These are phyloP conservation scores for Stratiomys singularior DNA, from an alignment of 2,888 invertebrate species.

Conservation along the genomic window DNA sequence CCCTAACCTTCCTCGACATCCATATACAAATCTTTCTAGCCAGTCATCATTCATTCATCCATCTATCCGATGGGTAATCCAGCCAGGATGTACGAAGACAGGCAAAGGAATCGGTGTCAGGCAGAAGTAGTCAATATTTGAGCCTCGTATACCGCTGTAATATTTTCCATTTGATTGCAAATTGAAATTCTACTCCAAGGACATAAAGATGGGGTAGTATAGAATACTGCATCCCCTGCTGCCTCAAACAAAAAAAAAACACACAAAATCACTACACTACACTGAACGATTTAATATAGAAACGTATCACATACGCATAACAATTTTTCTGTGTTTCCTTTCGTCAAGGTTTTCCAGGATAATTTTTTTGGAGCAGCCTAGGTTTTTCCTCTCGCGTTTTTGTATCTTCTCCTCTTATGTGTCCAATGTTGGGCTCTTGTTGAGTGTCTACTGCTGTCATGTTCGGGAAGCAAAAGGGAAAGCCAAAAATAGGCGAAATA, in stretches of 20 bases:
- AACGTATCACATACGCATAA: not conserved
- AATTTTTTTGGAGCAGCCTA: too few species aligned
- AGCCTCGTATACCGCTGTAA: not conserved
- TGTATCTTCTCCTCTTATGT: not conserved
- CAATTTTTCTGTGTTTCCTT: not conserved
- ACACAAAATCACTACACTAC: not conserved
- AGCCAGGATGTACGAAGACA: not conserved
- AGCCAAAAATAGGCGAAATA: too few species aligned
- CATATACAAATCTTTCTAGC: not conserved
- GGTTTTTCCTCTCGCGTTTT: not conserved
- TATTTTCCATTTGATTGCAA: conserved; percentile 38
- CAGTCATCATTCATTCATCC: conserved; percentile 1
- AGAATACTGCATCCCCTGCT: too few species aligned
- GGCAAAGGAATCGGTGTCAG: not conserved
- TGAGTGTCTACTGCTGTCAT: not conserved
- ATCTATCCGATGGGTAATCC: not conserved
- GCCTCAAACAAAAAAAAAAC: not conserved
- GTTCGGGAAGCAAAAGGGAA: not conserved
- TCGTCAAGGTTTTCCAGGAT: not conserved
- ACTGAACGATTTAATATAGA: not conserved
- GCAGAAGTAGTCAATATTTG: conserved; percentile 19
- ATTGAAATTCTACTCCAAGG: conserved; percentile 11
- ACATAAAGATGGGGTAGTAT: too few species aligned
- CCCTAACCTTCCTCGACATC: not conserved
- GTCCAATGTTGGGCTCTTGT: conserved; percentile 5